Percentiles rank a stretch among this genome's conserved stretches.
phyloP scores from a whole-genome alignment of 2,113 vertebrate species.

The Gracilinanus agilis region DNA sequence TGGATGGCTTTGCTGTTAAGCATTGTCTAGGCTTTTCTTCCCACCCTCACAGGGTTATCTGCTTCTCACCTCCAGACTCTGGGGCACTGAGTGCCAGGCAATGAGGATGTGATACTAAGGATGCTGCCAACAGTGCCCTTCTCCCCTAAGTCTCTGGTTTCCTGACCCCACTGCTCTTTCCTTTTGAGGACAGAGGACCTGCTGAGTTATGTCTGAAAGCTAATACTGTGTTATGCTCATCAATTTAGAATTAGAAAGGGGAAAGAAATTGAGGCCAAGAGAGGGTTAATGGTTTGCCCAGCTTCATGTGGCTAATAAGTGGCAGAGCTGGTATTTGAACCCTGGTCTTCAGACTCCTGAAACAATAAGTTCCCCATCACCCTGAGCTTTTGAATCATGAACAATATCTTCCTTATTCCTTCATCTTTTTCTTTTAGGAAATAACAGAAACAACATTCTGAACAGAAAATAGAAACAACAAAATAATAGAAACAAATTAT shows the following conservation, averaged over 20 bases:
- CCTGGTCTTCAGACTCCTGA: background rate
- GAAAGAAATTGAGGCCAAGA: background rate
- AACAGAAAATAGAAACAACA: too few species aligned
- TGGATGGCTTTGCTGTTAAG: conserved; percentile 69
- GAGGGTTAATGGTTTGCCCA: background rate
- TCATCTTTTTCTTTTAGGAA: background rate
- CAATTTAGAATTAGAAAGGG: background rate
- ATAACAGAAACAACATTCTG: background rate
- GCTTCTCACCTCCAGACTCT: background rate
- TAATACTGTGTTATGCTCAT: background rate
- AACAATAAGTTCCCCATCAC: background rate
- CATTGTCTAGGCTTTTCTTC: background rate
- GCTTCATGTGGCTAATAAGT: background rate
- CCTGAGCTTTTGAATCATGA: background rate
- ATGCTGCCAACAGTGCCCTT: background rate
- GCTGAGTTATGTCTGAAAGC: background rate
- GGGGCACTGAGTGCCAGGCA: background rate
- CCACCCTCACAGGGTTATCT: background rate
- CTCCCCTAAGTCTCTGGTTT: background rate
- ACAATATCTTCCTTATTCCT: background rate
- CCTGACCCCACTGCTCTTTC: background rate
- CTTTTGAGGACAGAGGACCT: background rate
- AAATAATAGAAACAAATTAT: background rate
- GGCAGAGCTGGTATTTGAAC: background rate
- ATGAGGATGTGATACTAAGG: background rate